Conservation (phyloP, 2,797 vertebrate species). For the Hippocampus kuda region DNA sequence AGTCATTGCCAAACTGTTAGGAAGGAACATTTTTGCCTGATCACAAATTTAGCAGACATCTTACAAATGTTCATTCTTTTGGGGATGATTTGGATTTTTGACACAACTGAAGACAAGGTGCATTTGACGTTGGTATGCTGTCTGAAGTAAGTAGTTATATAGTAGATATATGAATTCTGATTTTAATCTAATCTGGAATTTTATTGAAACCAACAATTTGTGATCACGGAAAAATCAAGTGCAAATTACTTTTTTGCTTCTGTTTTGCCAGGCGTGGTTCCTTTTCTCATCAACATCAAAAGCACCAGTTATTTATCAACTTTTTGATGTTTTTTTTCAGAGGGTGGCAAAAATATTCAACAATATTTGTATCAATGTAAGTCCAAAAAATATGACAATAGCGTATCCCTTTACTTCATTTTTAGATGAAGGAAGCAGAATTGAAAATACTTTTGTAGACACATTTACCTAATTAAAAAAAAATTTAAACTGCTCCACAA, state of each 20-base stretch:
- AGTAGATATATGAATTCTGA: neutral
- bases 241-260: neutral
- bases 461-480: too few relatives aligned
- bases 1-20: neutral
- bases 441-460: too few relatives aligned
- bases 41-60: neutral
- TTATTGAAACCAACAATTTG: neutral
- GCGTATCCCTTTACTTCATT: neutral
- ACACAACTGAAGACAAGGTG: neutral
- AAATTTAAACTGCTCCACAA: too few relatives aligned
- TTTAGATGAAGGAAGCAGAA: neutral
- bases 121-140: neutral
- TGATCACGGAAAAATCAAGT: neutral
- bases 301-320: neutral
- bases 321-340: neutral
- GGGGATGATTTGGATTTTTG: neutral
- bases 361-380: neutral
- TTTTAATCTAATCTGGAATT: neutral
- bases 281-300: neutral
- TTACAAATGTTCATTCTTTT: neutral
- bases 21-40: neutral
- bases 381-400: too few relatives aligned
- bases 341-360: neutral
- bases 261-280: neutral
- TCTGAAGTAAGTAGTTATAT: neutral